These are phyloP conservation scores for Caenorhabditis sinica DNA, from an alignment of 2,888 invertebrate species.

Conservation along the genomic window DNA sequence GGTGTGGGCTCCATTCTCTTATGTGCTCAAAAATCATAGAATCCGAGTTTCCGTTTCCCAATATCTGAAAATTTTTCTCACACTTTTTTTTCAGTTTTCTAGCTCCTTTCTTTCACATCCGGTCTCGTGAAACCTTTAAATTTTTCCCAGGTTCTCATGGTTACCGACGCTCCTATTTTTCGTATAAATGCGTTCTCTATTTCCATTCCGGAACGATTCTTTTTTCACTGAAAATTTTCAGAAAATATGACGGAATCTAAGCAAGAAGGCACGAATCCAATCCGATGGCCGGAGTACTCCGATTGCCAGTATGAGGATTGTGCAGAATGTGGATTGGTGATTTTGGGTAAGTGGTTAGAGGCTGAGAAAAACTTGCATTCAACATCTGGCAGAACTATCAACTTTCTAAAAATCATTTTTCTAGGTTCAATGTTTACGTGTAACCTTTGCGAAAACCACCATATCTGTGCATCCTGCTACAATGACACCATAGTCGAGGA, in stretches of 20 bases:
- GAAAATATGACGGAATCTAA: slow-evolving; percentile 32
- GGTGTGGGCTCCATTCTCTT: background rate
- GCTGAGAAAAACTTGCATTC: background rate
- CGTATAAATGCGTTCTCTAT: background rate
- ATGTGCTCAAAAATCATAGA: too few relatives aligned
- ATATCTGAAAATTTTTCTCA: background rate
- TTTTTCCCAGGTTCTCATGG: slow-evolving; percentile 16
- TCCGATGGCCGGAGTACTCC: slow-evolving; percentile 65
- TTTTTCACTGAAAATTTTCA: slow-evolving; percentile 9
- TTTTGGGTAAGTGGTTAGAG: slow-evolving; percentile 38
- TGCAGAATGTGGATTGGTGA: slow-evolving; percentile 59
- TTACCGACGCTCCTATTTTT: slow-evolving; percentile 4
- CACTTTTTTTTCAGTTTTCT: slow-evolving; percentile 17
- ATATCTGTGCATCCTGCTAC: slow-evolving; percentile 66
- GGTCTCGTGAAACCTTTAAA: background rate
- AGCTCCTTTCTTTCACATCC: background rate
- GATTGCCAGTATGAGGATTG: slow-evolving; percentile 66
- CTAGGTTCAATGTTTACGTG: slow-evolving; percentile 69
- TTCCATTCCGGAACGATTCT: background rate
- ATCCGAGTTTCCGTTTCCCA: background rate
- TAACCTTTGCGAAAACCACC: slow-evolving; percentile 62
- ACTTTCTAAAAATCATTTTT: background rate
- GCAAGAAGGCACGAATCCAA: slow-evolving; percentile 61
- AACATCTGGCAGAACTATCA: background rate
- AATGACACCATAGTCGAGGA: slow-evolving; percentile 65